A percentile compares a stretch with the other conserved stretches of the same genome.
These are phyloP conservation scores for Andrena camellia DNA, from an alignment of 2,888 invertebrate species.

Conservation along the genomic window DNA sequence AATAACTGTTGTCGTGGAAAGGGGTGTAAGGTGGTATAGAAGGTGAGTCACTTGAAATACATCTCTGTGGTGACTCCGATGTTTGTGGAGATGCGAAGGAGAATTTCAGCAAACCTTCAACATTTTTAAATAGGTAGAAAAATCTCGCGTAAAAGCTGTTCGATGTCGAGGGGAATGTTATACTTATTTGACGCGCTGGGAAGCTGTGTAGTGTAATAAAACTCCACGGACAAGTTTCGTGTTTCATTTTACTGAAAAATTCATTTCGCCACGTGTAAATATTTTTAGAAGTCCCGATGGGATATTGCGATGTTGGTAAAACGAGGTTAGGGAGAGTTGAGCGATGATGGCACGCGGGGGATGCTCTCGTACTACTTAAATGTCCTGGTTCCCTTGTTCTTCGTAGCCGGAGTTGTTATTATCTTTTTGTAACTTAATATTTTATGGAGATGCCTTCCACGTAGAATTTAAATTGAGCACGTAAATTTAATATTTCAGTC, in stretches of 20 bases:
- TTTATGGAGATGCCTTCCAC: too few species aligned
- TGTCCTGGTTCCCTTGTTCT: too few species aligned
- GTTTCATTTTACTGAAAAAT: conserved; percentile 4
- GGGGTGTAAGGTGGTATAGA: neutral
- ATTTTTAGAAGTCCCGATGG: conserved; percentile 1
- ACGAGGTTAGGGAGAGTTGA: neutral
- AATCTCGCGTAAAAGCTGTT: too few species aligned
- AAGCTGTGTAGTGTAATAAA: neutral
- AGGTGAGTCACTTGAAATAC: neutral
- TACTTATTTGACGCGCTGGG: too few species aligned
- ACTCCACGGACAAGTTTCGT: neutral
- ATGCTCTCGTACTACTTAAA: neutral
- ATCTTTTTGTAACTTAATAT: too few species aligned
- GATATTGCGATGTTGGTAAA: neutral
- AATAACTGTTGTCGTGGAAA: too few species aligned
- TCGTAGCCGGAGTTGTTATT: neutral
- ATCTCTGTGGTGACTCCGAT: neutral
- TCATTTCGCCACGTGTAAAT: neutral
- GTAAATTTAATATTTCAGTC: too few species aligned
- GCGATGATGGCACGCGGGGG: neutral
- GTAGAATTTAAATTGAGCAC: too few species aligned
- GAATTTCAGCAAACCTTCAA: too few species aligned
- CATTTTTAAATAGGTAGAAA: too few species aligned
- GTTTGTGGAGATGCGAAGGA: too few species aligned
- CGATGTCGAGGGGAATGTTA: too few species aligned